Percentiles rank a stretch among this genome's conserved stretches.
phyloP scores from a whole-genome alignment of 1,140 invertebrate species.

The Drosophila teissieri region DNA sequence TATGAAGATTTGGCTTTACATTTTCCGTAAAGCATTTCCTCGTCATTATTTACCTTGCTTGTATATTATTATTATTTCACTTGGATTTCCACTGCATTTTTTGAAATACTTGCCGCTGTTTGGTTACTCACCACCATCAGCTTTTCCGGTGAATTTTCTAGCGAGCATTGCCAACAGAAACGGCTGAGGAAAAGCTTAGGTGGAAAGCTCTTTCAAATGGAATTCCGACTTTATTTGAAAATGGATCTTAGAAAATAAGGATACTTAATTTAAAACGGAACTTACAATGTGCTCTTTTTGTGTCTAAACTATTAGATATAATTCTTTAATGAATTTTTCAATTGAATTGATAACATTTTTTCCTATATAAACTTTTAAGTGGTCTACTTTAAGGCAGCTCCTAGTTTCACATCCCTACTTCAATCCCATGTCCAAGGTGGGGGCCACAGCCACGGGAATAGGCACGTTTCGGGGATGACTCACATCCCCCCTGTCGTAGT shows the following conservation, averaged over 20 bases:
- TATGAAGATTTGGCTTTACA: too few species aligned
- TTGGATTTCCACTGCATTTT: constrained; percentile 3
- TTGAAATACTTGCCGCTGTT: constrained; percentile 40
- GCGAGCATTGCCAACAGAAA: constrained; percentile 12
- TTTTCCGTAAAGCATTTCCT: too few species aligned
- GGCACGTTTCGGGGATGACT: constrained; percentile 79
- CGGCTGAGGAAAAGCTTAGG: constrained; percentile 2
- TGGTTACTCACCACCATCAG: not conserved
- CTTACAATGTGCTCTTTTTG: constrained; percentile 1
- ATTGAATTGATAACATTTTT: too few species aligned
- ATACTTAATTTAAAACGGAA: not conserved
- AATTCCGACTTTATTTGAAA: constrained; percentile 1
- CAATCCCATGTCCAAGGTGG: constrained; percentile 59
- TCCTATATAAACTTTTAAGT: not conserved
- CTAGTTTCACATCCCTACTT: constrained; percentile 14
- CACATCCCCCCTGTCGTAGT: constrained; percentile 78
- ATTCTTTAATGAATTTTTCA: not conserved
- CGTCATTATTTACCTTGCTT: not conserved
- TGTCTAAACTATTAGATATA: not conserved
- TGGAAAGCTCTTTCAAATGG: constrained; percentile 14
- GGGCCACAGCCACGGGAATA: constrained; percentile 61
- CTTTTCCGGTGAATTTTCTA: constrained; percentile 21
- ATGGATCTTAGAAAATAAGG: not conserved
- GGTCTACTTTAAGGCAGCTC: too few species aligned
- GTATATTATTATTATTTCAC: not conserved